Conservation (phyloP, 2,888 invertebrate genomes). For the Hyalella azteca region DNA sequence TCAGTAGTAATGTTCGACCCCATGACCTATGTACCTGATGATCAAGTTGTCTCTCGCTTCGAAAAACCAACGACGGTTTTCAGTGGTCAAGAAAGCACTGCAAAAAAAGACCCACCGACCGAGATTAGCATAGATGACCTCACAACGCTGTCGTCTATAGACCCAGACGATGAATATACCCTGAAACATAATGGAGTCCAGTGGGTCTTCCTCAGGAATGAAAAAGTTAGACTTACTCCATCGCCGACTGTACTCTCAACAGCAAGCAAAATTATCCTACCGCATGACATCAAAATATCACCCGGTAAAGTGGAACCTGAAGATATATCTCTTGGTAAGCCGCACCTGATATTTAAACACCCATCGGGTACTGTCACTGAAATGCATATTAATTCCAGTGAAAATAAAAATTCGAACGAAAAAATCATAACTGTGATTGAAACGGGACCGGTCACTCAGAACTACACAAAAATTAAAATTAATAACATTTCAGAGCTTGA, state of each 20-base stretch:
- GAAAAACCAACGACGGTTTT: background rate
- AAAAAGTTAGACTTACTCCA: background rate
- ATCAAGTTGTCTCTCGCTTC: background rate
- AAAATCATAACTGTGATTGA: conserved; percentile 33
- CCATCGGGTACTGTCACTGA: conserved; percentile 19
- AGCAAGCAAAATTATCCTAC: conserved; percentile 5
- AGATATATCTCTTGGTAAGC: background rate
- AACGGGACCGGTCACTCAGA: conserved; percentile 36
- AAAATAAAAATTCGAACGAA: background rate
- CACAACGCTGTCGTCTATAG: conserved; percentile 4
- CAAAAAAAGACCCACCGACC: background rate
- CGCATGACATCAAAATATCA: conserved; percentile 23
- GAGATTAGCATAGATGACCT: background rate
- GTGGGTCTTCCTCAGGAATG: conserved; percentile 18
- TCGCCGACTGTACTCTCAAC: background rate
- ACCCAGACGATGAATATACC: conserved; percentile 23
- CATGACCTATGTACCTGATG: conserved; percentile 6
- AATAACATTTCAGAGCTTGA: conserved; percentile 25
- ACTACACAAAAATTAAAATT: conserved; percentile 23
- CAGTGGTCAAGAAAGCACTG: background rate
- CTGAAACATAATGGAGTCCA: conserved; percentile 24
- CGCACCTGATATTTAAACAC: conserved; percentile 26
- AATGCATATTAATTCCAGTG: background rate
- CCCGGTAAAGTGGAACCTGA: background rate
- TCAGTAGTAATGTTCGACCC: conserved; percentile 4